phyloP scores from a whole-genome alignment of 2,113 vertebrate species.

The Rhombomys opimus region DNA sequence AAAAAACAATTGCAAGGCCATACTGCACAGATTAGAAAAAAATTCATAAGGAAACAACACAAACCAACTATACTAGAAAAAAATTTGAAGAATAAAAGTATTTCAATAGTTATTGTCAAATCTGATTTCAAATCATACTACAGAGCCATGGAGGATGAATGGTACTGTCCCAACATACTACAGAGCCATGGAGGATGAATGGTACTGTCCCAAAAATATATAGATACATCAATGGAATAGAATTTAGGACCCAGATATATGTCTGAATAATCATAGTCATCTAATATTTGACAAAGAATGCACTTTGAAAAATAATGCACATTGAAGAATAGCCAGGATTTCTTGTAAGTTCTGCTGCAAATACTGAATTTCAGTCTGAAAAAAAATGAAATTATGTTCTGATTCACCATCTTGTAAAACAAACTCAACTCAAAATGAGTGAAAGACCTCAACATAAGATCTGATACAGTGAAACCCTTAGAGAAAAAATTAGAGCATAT shows the following conservation, averaged over 20 bases:
- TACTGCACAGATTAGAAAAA: not conserved
- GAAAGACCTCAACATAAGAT: not conserved
- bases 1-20: not conserved
- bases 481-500: not conserved
- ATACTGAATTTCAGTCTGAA: not conserved
- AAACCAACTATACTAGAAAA: not conserved
- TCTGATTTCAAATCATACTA: not conserved
- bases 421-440: not conserved
- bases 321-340: not conserved
- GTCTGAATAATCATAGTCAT: too few relatives aligned
- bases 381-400: not conserved
- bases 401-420: not conserved
- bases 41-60: not conserved
- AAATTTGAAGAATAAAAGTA: not conserved
- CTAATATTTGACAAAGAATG: not conserved
- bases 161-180: too few relatives aligned
- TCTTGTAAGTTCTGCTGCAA: not conserved
- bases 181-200: not conserved
- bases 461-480: not conserved
- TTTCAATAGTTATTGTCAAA: not conserved
- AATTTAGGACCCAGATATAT: not conserved
- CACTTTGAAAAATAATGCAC: not conserved
- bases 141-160: not conserved
- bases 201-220: not conserved
- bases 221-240: not conserved